A percentile compares a stretch with the other conserved stretches of the same genome.
phyloP scores from a whole-genome alignment of 2,888 invertebrate genomes.

The Geophilus truncorum region DNA sequence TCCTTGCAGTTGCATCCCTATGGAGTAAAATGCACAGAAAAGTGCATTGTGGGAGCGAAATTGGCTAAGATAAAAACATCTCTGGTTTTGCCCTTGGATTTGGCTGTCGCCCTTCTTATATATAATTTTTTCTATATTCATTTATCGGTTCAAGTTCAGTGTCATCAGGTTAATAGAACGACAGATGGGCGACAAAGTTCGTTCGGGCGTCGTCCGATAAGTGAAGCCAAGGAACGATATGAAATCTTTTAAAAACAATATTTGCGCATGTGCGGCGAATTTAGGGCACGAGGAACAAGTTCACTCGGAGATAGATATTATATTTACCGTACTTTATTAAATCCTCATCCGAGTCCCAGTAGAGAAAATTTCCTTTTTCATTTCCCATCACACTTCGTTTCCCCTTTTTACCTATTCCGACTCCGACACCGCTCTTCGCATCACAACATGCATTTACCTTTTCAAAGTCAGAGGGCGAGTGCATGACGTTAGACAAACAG shows the following conservation, averaged over 20 bases:
- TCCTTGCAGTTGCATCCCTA: not conserved
- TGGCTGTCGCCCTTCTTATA: not conserved
- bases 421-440: not conserved
- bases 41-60: not conserved
- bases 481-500: not conserved
- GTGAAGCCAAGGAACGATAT: conserved; percentile 21
- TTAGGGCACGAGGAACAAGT: conserved; percentile 14
- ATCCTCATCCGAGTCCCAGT: not conserved
- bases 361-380: not conserved
- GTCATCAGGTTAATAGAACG: conserved; percentile 27
- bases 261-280: not conserved
- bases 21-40: not conserved
- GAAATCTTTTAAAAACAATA: not conserved
- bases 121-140: not conserved
- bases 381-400: too few relatives aligned
- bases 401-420: not conserved
- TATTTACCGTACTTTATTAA: not conserved
- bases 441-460: not conserved
- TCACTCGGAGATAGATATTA: not conserved
- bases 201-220: conserved; percentile 8
- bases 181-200: conserved; percentile 13
- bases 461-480: not conserved
- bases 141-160: conserved; percentile 16
- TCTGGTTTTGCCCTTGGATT: not conserved
- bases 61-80: not conserved